These are phyloP conservation scores for Yoshiicerus persimilis DNA, from an alignment of 1,140 invertebrate genomes.

Conservation along the genomic window DNA sequence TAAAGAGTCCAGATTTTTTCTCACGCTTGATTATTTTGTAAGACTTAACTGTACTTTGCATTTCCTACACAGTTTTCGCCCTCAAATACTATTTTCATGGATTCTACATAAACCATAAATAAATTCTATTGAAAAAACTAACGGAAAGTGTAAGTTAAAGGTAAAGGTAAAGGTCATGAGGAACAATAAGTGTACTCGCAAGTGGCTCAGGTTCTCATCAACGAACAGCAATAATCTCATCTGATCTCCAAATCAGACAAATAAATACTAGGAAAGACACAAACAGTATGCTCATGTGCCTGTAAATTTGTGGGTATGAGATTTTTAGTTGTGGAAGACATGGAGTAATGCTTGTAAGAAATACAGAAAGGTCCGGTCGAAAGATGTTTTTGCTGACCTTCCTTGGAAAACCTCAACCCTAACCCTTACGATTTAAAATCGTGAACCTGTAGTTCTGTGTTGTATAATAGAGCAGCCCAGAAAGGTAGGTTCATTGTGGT, in stretches of 20 bases:
- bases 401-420: not conserved
- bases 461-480: not conserved
- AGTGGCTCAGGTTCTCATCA: not conserved
- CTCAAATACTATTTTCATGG: not conserved
- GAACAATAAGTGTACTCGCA: not conserved
- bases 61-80: too few relatives aligned
- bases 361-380: not conserved
- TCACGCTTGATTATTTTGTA: too few relatives aligned
- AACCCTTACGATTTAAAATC: not conserved
- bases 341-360: not conserved
- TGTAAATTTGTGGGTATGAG: not conserved
- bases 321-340: not conserved
- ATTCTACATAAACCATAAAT: not conserved
- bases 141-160: not conserved
- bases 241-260: not conserved
- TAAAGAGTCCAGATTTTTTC: not conserved
- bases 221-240: not conserved
- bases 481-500: too few relatives aligned
- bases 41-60: too few relatives aligned
- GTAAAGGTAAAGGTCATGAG: not conserved
- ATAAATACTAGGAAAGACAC: not conserved
- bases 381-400: conserved; percentile 1
- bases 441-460: not conserved
- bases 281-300: not conserved
- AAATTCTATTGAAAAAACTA: not conserved